A percentile compares a stretch with the other conserved stretches of the same genome.
phyloP scores from a whole-genome alignment of 2,797 vertebrate genomes.

The Gobionotothen gibberifrons region DNA sequence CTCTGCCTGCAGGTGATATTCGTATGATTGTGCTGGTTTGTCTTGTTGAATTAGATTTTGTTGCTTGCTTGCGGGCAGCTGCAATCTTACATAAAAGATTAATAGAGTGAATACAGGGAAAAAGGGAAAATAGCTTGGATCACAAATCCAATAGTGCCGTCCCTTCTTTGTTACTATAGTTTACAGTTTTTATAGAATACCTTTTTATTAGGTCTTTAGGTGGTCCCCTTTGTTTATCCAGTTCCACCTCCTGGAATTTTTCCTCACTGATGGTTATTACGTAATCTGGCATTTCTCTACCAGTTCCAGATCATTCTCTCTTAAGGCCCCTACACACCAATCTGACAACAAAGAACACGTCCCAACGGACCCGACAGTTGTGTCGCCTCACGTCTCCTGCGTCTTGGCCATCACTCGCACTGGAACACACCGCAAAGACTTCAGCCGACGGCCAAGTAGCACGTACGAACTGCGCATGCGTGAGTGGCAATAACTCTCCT shows the following conservation, averaged over 20 bases:
- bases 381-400: no score
- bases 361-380: no score
- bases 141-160: no score
- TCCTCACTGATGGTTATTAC: no score
- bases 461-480: no score
- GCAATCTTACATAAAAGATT: conserved; percentile 39
- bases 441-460: no score
- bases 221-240: not conserved
- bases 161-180: not conserved
- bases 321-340: no score
- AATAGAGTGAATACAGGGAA: conserved; percentile 15
- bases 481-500: no score
- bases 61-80: conserved; percentile 24
- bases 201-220: not conserved
- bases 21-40: conserved; percentile 51
- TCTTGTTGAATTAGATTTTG: conserved; percentile 36
- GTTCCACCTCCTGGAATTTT: not conserved
- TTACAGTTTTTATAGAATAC: not conserved
- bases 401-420: no score
- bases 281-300: not conserved
- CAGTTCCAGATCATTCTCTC: no score
- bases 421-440: no score
- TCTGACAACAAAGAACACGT: no score
- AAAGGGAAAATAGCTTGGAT: conserved; percentile 1
- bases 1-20: conserved; percentile 40